Percentiles rank a stretch among this genome's conserved stretches.
phyloP scores from a whole-genome alignment of 2,113 vertebrate genomes.

The Galbula dea region DNA sequence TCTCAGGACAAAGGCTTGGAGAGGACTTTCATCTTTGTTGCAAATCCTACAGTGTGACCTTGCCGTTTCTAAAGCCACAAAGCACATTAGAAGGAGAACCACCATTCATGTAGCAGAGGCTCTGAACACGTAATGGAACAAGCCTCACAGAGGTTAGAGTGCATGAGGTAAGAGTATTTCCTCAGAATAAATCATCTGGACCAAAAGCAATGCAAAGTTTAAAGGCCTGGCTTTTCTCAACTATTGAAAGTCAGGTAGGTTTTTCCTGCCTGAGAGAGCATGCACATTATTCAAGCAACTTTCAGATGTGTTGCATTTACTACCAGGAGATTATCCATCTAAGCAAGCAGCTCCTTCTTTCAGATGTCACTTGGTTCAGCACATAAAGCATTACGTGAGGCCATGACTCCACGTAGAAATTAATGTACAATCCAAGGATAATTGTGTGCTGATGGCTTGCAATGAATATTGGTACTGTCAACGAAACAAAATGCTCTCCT shows the following conservation, averaged over 20 bases:
- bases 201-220: neutral
- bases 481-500: neutral
- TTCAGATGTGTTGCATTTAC: neutral
- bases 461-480: neutral
- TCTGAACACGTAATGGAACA: neutral
- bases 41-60: slow-evolving; percentile 4
- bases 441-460: neutral
- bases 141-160: neutral
- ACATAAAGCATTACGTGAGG: neutral
- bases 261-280: neutral
- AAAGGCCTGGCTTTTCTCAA: neutral
- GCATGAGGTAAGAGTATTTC: neutral
- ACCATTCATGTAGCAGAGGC: neutral
- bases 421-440: neutral
- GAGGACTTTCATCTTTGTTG: neutral
- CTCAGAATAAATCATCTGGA: neutral
- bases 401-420: neutral
- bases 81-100: neutral
- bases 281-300: neutral
- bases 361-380: neutral
- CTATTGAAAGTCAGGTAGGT: neutral
- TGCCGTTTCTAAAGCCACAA: neutral
- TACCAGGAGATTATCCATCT: neutral
- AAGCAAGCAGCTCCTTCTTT: neutral
- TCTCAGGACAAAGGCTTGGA: neutral